Percentiles rank a stretch among this genome's conserved stretches.
Evolutionary conservation across 2,113 vertebrate species (phyloP).

Genomic region (Hystrix brachyura): DNA sequence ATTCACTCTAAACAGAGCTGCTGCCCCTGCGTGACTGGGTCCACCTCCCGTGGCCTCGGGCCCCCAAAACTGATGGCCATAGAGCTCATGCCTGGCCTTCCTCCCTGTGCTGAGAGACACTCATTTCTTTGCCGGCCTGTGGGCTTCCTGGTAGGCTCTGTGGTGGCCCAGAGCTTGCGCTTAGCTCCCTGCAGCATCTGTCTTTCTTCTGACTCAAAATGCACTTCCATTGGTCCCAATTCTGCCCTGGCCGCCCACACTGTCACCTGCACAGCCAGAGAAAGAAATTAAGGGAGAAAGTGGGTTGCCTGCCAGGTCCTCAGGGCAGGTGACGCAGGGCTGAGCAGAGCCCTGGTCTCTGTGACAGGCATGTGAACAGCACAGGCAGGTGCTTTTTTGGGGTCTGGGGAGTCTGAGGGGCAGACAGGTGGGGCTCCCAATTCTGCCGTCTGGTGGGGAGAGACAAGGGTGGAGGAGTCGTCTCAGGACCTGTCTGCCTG

Average conservation of each 20-base stretch:
- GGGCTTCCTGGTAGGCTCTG: not conserved
- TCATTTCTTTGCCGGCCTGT: not conserved
- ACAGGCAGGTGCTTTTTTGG: not conserved
- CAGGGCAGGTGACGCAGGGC: constrained; percentile 7
- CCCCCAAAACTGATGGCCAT: not conserved
- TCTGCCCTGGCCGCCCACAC: not conserved
- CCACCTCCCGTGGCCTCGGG: not conserved
- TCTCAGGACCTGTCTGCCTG: not conserved
- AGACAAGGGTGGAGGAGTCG: accelerated
- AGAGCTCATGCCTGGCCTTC: not conserved
- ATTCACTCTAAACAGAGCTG: not conserved
- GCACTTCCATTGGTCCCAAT: not conserved
- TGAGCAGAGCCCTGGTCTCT: not conserved
- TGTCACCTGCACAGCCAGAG: not conserved
- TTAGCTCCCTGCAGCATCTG: not conserved
- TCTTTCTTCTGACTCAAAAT: constrained; percentile 4
- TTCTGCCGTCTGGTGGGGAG: not conserved
- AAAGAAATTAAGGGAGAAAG: constrained; percentile 25
- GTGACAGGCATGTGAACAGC: not conserved
- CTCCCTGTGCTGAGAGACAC: not conserved
- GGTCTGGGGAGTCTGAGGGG: not conserved
- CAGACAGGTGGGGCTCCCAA: not conserved
- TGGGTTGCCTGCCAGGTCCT: constrained; percentile 46
- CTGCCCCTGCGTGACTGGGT: not conserved
- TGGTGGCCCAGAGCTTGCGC: not conserved